Evolutionary conservation across 2,888 invertebrate genomes (phyloP).

Genomic region (Platerodrilus igneus): DNA sequence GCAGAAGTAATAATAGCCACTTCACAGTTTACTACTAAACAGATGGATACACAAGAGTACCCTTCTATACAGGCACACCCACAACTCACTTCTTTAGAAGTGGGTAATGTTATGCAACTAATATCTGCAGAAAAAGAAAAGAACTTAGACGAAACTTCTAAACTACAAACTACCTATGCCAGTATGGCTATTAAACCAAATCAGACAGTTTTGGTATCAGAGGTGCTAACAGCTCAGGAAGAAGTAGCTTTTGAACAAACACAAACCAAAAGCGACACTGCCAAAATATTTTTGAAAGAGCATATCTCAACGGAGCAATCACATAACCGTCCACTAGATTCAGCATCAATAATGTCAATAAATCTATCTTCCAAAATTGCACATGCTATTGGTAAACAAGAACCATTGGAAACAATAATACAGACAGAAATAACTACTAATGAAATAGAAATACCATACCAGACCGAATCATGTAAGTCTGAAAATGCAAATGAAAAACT

Average conservation of each 20-base stretch:
- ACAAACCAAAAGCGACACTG: slow-evolving; percentile 33
- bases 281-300: slow-evolving; percentile 28
- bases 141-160: slow-evolving; percentile 32
- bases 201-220: slow-evolving; percentile 33
- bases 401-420: slow-evolving; percentile 35
- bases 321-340: slow-evolving; percentile 21
- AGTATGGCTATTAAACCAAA: slow-evolving; percentile 37
- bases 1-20: slow-evolving; percentile 33
- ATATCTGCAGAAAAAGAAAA: slow-evolving; percentile 43
- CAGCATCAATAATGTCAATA: slow-evolving; percentile 2
- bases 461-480: slow-evolving; percentile 21
- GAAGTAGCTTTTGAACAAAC: slow-evolving; percentile 38
- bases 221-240: slow-evolving; percentile 38
- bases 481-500: slow-evolving; percentile 22
- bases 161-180: slow-evolving; percentile 34
- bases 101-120: slow-evolving; percentile 37
- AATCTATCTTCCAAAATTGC: slow-evolving; percentile 34
- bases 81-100: slow-evolving; percentile 38
- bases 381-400: slow-evolving; percentile 33
- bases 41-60: slow-evolving; percentile 31
- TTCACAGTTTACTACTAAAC: slow-evolving; percentile 30
- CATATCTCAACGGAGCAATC: slow-evolving; percentile 26
- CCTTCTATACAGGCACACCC: slow-evolving; percentile 35
- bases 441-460: slow-evolving; percentile 38
- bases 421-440: slow-evolving; percentile 34